Base-by-base conservation (phyloP, 1,140 invertebrate genomes). In the Chrysomallon squamiferum region DNA sequence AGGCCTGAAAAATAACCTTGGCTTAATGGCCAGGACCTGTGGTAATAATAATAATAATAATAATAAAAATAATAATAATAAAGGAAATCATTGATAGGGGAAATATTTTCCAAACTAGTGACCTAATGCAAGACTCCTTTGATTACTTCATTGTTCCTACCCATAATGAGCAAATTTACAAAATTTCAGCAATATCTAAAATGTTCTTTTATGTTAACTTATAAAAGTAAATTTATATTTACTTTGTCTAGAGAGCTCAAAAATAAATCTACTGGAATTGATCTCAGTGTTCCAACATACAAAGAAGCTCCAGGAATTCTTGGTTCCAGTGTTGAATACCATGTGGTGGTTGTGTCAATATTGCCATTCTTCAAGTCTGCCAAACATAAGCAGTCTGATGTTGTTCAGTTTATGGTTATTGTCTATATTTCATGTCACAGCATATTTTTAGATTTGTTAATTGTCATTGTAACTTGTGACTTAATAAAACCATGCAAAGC, bases 401-500 rank as follows among this genome's bases (percentile, higher is more conserved):
- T 75, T 60, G 80, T 82, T 11, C 80, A 82, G 59, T 80, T 77
- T 59, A 77, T 72, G 59, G 80, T 80, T 61, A 69, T 77, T 70
- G 27, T 11, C 15, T 56, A 11, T 30, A 22, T 38, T 1, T 54
- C 29, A 29, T 25, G 13, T 62, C 62, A n/a, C 13, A 35, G 27
- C n/a, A 35, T 11, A 45, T 30, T 20, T 45, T 59, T 13, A 54
- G 22, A 47, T 20, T 20, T 20, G n/a, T 20, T 47, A 11, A 13
- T 20, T 47, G 45, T 47, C 9, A 47, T 47, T 22, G 25, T 22
- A 5, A 5, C n/a, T 47, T n/a, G n/a, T n/a, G 25, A 47, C 7
- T 47, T 47, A 20, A 47, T 4, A 47, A 20, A 20, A 20, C 5
- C n/a, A 11, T 20, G 25, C n/a, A 11, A 22, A 11, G n/a, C n/a